Evolutionary conservation across 2,113 vertebrate species (phyloP).

Genomic region (Cricetomys ansorgei): DNA sequence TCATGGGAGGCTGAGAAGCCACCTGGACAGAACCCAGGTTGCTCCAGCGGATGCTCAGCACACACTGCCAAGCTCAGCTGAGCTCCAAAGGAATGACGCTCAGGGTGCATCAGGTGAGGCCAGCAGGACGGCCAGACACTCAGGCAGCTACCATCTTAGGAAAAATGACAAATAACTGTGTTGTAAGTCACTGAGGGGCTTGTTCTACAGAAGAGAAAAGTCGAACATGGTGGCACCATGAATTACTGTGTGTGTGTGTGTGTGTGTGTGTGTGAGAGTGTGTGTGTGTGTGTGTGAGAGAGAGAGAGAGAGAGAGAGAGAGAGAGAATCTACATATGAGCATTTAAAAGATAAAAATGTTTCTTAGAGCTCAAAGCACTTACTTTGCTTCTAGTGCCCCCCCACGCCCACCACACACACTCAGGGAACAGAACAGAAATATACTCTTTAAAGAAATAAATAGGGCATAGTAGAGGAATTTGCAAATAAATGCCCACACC

Average conservation of each 20-base stretch:
- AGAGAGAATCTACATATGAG: too few species aligned
- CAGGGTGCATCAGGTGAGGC: neutral
- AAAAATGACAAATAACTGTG: neutral
- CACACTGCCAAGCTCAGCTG: neutral
- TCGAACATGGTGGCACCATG: neutral
- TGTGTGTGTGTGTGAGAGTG: too few species aligned
- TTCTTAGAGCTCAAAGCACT: neutral
- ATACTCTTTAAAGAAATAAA: neutral
- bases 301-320: too few species aligned
- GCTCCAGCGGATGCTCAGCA: neutral
- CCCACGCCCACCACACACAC: too few species aligned
- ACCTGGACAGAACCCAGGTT: neutral
- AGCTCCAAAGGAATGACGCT: neutral
- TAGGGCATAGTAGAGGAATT: neutral
- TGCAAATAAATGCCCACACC: neutral
- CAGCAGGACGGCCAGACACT: too few species aligned
- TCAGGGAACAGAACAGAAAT: slow-evolving; percentile 8
- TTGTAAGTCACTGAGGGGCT: neutral
- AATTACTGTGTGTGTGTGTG: neutral
- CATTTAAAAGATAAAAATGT: neutral
- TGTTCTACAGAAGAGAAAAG: neutral
- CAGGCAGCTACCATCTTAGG: neutral
- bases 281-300: neutral
- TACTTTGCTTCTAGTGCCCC: neutral
- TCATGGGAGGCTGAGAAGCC: neutral